Conservation (phyloP, 2,888 invertebrate genomes). For the Cyclophora albipunctata region DNA sequence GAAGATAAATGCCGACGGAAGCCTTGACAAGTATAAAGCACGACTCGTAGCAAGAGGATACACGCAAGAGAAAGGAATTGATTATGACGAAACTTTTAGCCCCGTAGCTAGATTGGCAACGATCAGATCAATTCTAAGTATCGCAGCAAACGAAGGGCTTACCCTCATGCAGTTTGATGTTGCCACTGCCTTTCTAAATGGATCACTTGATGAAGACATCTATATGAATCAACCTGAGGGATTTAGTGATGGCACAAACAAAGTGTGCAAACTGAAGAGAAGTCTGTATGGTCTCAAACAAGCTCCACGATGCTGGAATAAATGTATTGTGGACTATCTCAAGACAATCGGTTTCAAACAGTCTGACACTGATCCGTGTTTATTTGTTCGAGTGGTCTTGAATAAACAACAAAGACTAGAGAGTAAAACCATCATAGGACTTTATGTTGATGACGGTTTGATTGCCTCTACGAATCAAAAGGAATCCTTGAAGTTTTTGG, state of each 20-base stretch:
- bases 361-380: neutral
- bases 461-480: too few species aligned
- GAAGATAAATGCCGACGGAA: neutral
- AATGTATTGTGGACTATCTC: neutral
- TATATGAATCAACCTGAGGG: constrained; percentile 10
- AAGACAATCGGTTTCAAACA: neutral
- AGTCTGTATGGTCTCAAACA: constrained; percentile 15
- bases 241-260: constrained; percentile 3
- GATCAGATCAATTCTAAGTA: constrained; percentile 6
- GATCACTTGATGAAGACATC: constrained; percentile 4
- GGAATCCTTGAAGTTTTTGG: too few species aligned
- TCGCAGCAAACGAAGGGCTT: constrained; percentile 3
- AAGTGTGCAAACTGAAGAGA: constrained; percentile 10
- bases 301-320: constrained; percentile 8
- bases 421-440: neutral
- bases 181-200: constrained; percentile 8
- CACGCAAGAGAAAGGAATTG: constrained; percentile 1
- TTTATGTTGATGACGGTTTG: neutral
- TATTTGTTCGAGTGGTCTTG: neutral
- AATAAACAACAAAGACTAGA: neutral
- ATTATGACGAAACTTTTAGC: constrained; percentile 3
- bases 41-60: constrained; percentile 1
- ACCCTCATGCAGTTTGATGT: constrained; percentile 11
- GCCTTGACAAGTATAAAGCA: neutral
- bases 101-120: constrained; percentile 9